Evolutionary conservation across 2,797 vertebrate species (phyloP).

Genomic region (Megaceryle alcyon): DNA sequence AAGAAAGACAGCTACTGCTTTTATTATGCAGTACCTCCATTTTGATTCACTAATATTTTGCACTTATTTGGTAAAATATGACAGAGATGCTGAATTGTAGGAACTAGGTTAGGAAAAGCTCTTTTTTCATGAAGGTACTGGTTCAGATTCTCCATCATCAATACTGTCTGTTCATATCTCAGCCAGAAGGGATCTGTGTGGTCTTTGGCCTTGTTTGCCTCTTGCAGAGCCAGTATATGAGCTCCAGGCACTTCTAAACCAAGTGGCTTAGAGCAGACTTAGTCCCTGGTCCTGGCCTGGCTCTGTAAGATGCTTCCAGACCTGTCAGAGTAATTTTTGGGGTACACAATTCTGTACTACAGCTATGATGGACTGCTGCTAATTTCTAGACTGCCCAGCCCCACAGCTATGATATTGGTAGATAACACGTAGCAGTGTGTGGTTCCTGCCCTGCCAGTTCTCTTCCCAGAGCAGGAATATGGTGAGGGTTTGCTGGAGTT

Average conservation of each 20-base stretch:
- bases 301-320: background rate
- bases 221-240: background rate
- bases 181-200: background rate
- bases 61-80: background rate
- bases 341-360: background rate
- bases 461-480: background rate
- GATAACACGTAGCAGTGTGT: background rate
- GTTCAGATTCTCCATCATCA: background rate
- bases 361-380: background rate
- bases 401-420: background rate
- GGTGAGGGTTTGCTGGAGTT: background rate
- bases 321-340: background rate
- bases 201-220: background rate
- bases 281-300: background rate
- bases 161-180: fast-evolving
- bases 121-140: background rate
- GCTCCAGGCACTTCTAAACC: background rate
- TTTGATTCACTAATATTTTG: background rate
- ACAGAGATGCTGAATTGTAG: background rate
- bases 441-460: background rate
- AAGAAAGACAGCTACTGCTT: background rate
- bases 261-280: background rate
- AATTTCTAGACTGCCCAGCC: background rate
- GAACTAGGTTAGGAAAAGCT: background rate
- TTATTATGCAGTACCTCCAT: background rate